These are phyloP conservation scores for Lacanobia wlatinum DNA, from an alignment of 2,888 invertebrate genomes.

Conservation along the genomic window DNA sequence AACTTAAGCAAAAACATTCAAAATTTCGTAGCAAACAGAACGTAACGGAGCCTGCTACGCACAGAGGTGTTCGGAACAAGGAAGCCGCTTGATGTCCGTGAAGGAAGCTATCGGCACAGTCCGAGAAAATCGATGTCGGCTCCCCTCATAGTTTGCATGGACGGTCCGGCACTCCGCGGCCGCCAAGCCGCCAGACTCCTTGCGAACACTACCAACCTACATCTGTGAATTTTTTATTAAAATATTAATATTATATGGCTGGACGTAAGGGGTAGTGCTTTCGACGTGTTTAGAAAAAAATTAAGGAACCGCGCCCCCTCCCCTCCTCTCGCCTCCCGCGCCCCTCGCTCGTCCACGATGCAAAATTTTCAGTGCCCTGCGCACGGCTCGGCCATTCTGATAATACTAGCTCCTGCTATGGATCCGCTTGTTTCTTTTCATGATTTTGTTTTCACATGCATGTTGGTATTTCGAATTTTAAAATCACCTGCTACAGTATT, in stretches of 20 bases:
- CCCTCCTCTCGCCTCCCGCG: constrained; percentile 64
- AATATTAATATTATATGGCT: constrained; percentile 46
- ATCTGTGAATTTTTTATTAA: constrained; percentile 46
- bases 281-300: constrained; percentile 77
- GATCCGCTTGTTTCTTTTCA: constrained; percentile 42
- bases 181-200: constrained; percentile 40
- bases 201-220: constrained; percentile 46
- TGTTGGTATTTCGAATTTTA: not conserved
- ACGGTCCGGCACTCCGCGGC: constrained; percentile 67
- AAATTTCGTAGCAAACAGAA: constrained; percentile 33
- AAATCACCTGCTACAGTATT: not conserved
- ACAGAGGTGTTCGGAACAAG: constrained; percentile 76
- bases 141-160: constrained; percentile 90
- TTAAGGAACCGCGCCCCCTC: constrained; percentile 74
- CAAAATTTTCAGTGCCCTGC: constrained; percentile 84
- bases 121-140: constrained; percentile 89
- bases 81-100: constrained; percentile 76
- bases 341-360: constrained; percentile 79
- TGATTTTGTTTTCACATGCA: not conserved
- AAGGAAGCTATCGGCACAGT: constrained; percentile 87
- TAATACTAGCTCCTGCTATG: constrained; percentile 59
- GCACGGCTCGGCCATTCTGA: constrained; percentile 74
- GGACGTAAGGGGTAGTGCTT: constrained; percentile 49
- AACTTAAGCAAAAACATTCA: not conserved
- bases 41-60: constrained; percentile 75